Conservation (phyloP, 1,140 invertebrate species). For the Camponotus pennsylvanicus region DNA sequence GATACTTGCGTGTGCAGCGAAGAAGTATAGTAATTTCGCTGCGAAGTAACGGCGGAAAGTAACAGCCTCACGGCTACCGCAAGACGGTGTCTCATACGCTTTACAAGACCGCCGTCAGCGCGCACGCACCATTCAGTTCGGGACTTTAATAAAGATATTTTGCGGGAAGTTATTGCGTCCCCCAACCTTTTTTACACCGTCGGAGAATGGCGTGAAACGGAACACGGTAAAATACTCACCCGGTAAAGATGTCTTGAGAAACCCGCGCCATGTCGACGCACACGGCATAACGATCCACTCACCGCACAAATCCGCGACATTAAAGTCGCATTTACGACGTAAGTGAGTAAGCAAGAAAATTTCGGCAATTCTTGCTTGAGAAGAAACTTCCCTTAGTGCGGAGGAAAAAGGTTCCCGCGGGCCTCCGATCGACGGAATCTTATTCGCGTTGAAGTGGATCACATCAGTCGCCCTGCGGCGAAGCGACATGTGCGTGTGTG, state of each 20-base stretch:
- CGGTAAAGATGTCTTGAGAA: neutral
- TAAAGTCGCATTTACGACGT: constrained; percentile 45
- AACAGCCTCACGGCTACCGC: neutral
- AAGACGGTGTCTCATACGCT: neutral
- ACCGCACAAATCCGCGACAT: constrained; percentile 11
- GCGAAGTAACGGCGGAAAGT: neutral
- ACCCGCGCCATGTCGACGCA: neutral
- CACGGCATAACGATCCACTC: constrained; percentile 23
- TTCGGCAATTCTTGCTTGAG: constrained; percentile 17
- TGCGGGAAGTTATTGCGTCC: neutral
- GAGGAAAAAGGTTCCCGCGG: neutral
- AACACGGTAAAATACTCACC: neutral
- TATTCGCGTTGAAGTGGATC: neutral
- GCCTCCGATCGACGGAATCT: constrained; percentile 41
- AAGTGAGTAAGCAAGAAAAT: constrained; percentile 41
- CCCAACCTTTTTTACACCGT: neutral
- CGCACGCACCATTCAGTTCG: neutral
- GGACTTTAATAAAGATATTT: constrained; percentile 47
- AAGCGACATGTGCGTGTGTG: too few relatives aligned
- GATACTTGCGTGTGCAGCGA: neutral
- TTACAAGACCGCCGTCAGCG: neutral
- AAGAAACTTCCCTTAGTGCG: neutral
- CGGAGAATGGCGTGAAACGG: neutral
- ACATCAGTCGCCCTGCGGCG: constrained; percentile 16
- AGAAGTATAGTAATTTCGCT: neutral